phyloP scores from a whole-genome alignment of 2,113 vertebrate species.

The Nesoenas mayeri region DNA sequence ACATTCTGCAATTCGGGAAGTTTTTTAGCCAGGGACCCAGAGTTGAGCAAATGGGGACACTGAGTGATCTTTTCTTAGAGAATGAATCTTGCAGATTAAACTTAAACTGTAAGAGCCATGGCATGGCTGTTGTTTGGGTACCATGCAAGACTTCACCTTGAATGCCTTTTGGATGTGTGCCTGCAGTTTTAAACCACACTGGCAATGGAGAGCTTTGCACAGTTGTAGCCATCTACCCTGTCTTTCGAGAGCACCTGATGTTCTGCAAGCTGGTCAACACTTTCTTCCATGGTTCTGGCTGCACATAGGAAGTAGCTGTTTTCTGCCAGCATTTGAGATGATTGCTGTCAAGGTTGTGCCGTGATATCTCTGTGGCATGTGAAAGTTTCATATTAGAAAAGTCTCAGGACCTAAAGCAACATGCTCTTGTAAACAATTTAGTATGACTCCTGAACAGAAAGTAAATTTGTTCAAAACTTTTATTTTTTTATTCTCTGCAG shows the following conservation, averaged over 20 bases:
- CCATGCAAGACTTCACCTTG: background rate
- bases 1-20: background rate
- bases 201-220: background rate
- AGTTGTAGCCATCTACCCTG: background rate
- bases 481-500: conserved; percentile 4
- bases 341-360: background rate
- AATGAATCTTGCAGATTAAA: background rate
- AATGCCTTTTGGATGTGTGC: background rate
- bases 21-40: background rate
- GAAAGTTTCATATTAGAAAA: background rate
- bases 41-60: background rate
- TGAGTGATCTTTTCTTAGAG: background rate
- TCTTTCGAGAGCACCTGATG: background rate
- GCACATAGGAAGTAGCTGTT: background rate
- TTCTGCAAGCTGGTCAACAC: background rate
- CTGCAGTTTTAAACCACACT: background rate
- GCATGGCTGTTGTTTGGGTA: background rate
- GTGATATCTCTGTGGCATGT: background rate
- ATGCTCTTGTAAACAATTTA: background rate
- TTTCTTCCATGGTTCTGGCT: background rate
- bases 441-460: background rate
- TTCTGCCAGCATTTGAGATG: background rate
- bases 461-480: background rate
- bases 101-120: background rate
- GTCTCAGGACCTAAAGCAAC: background rate